Evolutionary conservation across 2,113 vertebrate species (phyloP), one percentile per base, ranked within the genome.

Genomic region (Trogon surrucura): DNA sequence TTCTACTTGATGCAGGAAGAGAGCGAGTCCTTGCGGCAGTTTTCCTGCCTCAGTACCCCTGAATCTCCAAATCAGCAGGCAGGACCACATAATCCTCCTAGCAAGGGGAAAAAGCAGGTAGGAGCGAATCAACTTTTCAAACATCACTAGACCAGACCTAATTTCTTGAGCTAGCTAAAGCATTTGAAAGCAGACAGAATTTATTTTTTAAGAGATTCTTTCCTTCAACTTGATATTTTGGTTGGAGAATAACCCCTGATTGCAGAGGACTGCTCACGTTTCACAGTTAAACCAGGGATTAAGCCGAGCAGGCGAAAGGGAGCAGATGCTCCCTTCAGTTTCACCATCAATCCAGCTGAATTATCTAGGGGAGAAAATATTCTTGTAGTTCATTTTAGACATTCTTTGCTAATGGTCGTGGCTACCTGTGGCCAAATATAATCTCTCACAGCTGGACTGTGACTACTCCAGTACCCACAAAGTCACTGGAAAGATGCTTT

Each of bases 21-120:
- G 22, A 14, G 36, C 0, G 2, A 89, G 34, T 38, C 16, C 41
- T 41, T 1, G 2, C 0, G 1, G 32, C 48, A 36, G 16, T 56
- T 71, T 54, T 79, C 27, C 73, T 83, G 48, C 51, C 25, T 75
- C 34, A 14, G 66, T 44, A 32, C 17, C 7, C 56, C 62, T 66
- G 13, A 16, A 50, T 64, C 70, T 90, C 57, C 54, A 71, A 48
- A 36, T 29, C 21, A 25, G 25, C 12, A 50, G 12, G 34, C 27
- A 54, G 78, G 36, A n/a, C 16, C 6, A 6, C 1, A 0, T 41
- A 48, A 41, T 50, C 16, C 25, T 80, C 32, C 34, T 44, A 74
- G 48, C 21, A n/a, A 66, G 6, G 6, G 23, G 38, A 41, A n/a
- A 90, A 62, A 17, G 45, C 23, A 41, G 48, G 48, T 26, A 25